A percentile compares a stretch with the other conserved stretches of the same genome.
Evolutionary conservation across 2,113 vertebrate genomes (phyloP).

Genomic region (Pituophis catenifer): DNA sequence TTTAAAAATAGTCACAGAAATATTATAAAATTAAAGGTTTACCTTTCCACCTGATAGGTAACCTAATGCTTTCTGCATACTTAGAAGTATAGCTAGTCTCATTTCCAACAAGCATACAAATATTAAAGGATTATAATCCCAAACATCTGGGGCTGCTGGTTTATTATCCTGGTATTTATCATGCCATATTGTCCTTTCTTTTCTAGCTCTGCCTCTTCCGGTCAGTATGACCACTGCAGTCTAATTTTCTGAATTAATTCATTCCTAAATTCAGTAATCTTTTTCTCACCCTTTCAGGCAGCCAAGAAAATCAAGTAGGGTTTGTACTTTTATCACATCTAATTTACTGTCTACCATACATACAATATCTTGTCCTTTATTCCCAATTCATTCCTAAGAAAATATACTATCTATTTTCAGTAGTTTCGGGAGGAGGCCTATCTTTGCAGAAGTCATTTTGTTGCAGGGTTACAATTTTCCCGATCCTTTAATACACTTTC

Average conservation of each 20-base stretch:
- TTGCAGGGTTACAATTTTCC: neutral
- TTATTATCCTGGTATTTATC: neutral
- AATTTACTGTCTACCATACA: neutral
- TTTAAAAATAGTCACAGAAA: neutral
- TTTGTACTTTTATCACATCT: neutral
- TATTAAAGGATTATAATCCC: neutral
- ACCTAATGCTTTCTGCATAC: neutral
- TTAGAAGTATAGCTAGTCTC: neutral
- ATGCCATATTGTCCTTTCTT: neutral
- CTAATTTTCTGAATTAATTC: neutral
- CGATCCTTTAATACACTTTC: neutral
- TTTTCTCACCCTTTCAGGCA: neutral
- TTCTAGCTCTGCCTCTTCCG: neutral
- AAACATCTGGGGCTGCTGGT: neutral
- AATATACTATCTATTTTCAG: neutral
- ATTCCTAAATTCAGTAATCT: neutral
- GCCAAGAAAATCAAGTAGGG: neutral
- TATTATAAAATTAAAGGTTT: neutral
- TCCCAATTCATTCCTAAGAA: neutral
- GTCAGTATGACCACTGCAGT: neutral
- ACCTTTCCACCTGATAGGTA: neutral
- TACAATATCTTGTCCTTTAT: neutral
- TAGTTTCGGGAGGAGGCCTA: neutral
- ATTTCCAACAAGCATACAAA: neutral
- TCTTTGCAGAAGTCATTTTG: neutral